These are phyloP conservation scores for Melierax canorus DNA, from an alignment of 2,113 vertebrate species.

Conservation along the genomic window DNA sequence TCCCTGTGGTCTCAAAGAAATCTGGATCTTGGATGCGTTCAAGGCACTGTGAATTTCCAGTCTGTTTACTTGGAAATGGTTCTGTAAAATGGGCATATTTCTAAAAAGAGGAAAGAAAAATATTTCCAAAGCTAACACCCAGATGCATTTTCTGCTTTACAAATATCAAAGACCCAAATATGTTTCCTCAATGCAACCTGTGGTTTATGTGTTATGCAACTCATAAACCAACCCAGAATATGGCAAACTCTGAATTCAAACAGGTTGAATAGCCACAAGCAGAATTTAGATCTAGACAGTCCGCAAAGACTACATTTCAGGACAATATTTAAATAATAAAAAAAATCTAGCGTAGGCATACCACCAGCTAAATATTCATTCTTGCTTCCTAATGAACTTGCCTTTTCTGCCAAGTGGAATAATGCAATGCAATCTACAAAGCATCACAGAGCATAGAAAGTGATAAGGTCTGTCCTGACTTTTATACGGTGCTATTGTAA, in stretches of 20 bases:
- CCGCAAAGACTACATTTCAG: neutral
- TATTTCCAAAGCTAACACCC: neutral
- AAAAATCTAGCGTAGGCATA: neutral
- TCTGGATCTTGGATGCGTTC: neutral
- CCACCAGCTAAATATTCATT: neutral
- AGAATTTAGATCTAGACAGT: neutral
- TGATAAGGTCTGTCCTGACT: neutral
- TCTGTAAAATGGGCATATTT: neutral
- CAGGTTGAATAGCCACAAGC: neutral
- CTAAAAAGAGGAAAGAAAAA: neutral
- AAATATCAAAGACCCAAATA: neutral
- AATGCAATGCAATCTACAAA: neutral
- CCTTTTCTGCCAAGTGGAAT: neutral
- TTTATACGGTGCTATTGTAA: neutral
- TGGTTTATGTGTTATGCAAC: neutral
- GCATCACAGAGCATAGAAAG: neutral
- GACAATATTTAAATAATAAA: neutral
- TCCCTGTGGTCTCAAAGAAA: neutral
- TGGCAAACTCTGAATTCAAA: neutral
- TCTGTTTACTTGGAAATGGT: neutral
- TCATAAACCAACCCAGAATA: neutral
- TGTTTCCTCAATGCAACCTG: neutral
- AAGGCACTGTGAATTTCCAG: neutral
- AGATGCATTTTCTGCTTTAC: neutral
- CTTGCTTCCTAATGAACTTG: neutral